Base-by-base conservation (phyloP, 2,888 invertebrate genomes). In the Hetaerina titia region DNA sequence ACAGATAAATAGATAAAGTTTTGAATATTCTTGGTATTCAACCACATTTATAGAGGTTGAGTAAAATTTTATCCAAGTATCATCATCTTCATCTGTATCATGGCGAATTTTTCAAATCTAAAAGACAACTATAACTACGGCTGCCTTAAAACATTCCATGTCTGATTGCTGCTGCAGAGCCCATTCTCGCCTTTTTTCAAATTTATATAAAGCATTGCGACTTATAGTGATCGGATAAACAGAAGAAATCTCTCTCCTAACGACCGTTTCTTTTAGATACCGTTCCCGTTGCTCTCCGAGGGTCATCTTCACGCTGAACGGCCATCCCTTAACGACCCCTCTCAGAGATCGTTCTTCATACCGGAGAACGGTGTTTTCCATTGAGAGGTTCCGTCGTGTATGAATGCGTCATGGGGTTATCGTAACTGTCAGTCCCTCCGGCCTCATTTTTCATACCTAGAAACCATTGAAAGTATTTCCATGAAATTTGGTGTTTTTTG, bases 351-450 rank as follows among this genome's bases (percentile, higher is more conserved):
- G 81, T 81, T 81, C 25, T 81, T 81, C 81, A 81, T 81, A 31
- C 25, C 31, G 81, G 81, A 25, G 25, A 31, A 81, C 81, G 31
- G 81, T 4, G 81, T 81, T 81, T 25, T 2, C 81, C 81, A 81
- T 81, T 81, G 81, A 81, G 81, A 81, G 81, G 81, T 81, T 31
- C 31, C 81, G 9, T 31, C 81, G 81, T 22, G 31, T 81, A 81
- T 81, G 81, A 81, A 81, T 81, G 81, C 81, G 81, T 81, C 81
- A 81, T 81, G 31, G 81, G 81, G 81, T 81, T 81, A 81, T 81
- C 81, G 25, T 81, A 81, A 81, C 81, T 81, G 81, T 81, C 81
- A 81, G 25, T 81, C 81, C 81, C 81, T 31, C 13, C 31, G 31
- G 81, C 22, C 4, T 31, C 81, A 81, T 81, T 81, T 81, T 31